phyloP scores from a whole-genome alignment of 2,113 vertebrate species.

The Castor canadensis region DNA sequence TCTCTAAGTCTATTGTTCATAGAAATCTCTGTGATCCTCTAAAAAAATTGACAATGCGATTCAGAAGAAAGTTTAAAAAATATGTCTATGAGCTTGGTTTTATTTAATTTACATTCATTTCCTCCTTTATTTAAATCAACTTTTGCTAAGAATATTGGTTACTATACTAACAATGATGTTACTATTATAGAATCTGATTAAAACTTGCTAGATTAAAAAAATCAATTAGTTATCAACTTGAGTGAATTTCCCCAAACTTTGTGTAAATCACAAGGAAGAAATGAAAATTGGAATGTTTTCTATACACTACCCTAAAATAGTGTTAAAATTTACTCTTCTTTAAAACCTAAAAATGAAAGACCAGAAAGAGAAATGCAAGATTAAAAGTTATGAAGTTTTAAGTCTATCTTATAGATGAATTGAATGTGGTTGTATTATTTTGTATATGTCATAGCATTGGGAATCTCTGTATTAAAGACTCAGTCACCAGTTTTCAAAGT shows the following conservation, averaged over 20 bases:
- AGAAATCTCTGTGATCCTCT: background rate
- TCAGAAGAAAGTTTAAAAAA: background rate
- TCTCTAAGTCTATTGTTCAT: background rate
- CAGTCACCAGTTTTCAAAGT: background rate
- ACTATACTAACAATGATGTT: background rate
- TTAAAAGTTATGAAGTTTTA: background rate
- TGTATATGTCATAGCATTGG: background rate
- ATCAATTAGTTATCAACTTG: background rate
- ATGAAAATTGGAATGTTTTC: background rate
- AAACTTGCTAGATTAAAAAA: background rate
- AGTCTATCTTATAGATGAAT: background rate
- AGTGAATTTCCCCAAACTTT: background rate
- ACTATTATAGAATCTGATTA: background rate
- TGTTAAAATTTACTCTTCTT: background rate
- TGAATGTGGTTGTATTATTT: background rate
- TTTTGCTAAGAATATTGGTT: constrained; percentile 6
- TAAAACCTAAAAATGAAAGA: background rate
- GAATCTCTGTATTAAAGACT: background rate
- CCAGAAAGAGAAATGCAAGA: background rate
- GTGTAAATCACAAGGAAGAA: background rate
- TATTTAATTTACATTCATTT: background rate
- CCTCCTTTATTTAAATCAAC: background rate
- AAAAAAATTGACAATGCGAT: background rate
- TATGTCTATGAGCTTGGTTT: background rate
- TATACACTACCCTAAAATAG: background rate